Evolutionary conservation across 2,797 vertebrate species (phyloP).

Genomic region (Poecilia velifera): DNA sequence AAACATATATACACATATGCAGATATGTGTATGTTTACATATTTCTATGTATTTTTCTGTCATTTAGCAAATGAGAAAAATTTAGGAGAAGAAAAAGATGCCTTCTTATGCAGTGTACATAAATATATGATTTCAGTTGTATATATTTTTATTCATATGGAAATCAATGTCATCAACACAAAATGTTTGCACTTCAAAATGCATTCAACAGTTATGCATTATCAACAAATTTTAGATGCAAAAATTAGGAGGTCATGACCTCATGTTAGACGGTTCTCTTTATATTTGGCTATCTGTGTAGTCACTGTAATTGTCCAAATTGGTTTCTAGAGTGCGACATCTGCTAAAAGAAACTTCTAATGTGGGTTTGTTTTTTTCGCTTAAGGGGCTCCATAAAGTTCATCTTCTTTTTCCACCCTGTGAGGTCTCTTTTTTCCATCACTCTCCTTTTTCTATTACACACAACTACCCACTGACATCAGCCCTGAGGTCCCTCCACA

Average conservation of each 20-base stretch:
- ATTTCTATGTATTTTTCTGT: background rate
- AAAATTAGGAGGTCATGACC: background rate
- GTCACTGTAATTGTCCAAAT: background rate
- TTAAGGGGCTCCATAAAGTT: conserved; percentile 31
- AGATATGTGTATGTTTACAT: no score
- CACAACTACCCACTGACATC: conserved; percentile 32
- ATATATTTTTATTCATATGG: background rate
- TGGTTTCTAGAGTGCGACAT: background rate
- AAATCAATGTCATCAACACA: background rate
- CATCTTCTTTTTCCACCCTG: conserved; percentile 16
- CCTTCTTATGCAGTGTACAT: background rate
- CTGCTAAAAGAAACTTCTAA: conserved; percentile 13
- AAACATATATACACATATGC: no score
- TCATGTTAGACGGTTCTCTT: background rate
- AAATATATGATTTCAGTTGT: background rate
- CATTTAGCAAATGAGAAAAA: background rate
- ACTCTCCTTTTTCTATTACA: conserved; percentile 38
- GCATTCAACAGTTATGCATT: background rate
- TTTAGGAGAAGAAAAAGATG: background rate
- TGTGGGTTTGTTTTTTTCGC: conserved; percentile 23
- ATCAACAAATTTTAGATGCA: background rate
- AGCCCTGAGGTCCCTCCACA: conserved; percentile 50
- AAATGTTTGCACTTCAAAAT: background rate
- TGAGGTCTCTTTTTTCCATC: conserved; percentile 6
- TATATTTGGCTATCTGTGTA: background rate